phyloP scores from a whole-genome alignment of 2,888 invertebrate genomes.

The Sminthurides aquaticus region DNA sequence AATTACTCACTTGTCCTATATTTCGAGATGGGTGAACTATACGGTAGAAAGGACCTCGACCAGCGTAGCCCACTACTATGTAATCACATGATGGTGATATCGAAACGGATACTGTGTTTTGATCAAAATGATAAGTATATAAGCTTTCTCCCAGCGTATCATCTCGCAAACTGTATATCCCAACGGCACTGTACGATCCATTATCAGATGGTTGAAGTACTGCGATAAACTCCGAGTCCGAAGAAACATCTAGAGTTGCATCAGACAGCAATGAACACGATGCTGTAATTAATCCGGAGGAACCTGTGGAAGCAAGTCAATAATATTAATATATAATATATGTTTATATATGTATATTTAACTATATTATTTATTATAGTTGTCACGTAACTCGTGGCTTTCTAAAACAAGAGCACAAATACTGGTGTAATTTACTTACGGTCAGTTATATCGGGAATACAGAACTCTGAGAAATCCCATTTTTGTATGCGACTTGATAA shows the following conservation, averaged over 20 bases:
- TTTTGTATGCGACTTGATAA: conserved; percentile 41
- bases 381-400: too few relatives aligned
- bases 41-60: conserved; percentile 41
- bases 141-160: conserved; percentile 38
- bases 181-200: conserved; percentile 40
- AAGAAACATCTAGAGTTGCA: conserved; percentile 39
- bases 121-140: conserved; percentile 40
- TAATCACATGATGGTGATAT: conserved; percentile 41
- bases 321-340: neutral
- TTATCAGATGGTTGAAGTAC: conserved; percentile 40
- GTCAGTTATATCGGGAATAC: conserved; percentile 38
- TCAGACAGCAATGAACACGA: conserved; percentile 40
- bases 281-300: conserved; percentile 17
- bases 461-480: conserved; percentile 41
- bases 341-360: neutral
- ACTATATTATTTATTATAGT: too few relatives aligned
- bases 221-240: conserved; percentile 38
- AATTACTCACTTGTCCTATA: conserved; percentile 35
- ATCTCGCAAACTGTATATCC: conserved; percentile 37
- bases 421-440: conserved; percentile 23
- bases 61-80: conserved; percentile 42
- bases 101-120: conserved; percentile 41
- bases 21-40: conserved; percentile 39
- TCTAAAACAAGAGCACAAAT: too few relatives aligned
- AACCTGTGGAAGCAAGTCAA: conserved; percentile 4